A percentile compares a stretch with the other conserved stretches of the same genome.
phyloP scores from a whole-genome alignment of 2,113 vertebrate genomes.

The Ellobius talpinus region DNA sequence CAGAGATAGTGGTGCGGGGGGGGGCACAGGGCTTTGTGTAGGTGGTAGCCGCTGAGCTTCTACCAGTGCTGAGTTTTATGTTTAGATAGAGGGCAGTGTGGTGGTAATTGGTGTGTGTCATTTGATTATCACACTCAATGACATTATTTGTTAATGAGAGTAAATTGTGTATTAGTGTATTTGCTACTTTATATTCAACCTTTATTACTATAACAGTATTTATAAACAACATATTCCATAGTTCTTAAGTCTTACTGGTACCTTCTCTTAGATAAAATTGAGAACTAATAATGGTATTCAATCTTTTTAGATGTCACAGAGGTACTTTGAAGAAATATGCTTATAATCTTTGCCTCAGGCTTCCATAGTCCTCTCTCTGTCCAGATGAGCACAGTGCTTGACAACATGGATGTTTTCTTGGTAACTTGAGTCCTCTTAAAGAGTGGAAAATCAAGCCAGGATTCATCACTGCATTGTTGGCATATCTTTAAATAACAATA shows the following conservation, averaged over 20 bases:
- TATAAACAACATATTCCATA: neutral
- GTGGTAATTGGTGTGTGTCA: neutral
- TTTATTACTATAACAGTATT: neutral
- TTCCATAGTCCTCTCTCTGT: neutral
- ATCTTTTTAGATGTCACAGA: conserved; percentile 42
- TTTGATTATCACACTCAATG: neutral
- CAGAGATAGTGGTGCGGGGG: neutral
- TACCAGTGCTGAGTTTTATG: neutral
- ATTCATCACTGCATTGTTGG: neutral
- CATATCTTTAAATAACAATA: neutral
- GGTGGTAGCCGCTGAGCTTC: neutral
- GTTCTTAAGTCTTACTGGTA: conserved; percentile 26
- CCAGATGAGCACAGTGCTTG: neutral
- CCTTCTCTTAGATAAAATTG: neutral
- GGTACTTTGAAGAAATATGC: conserved; percentile 57
- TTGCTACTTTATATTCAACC: neutral
- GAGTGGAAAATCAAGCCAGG: neutral
- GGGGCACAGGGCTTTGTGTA: too few species aligned
- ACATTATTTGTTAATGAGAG: neutral
- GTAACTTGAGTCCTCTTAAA: conserved; percentile 47
- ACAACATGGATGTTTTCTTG: conserved; percentile 50
- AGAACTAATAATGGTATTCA: conserved; percentile 9
- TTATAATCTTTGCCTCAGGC: conserved; percentile 61
- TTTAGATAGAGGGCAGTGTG: neutral
- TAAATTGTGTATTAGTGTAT: neutral